Conservation (phyloP, 2,113 vertebrate genomes). For the Haplochromis burtoni region DNA sequence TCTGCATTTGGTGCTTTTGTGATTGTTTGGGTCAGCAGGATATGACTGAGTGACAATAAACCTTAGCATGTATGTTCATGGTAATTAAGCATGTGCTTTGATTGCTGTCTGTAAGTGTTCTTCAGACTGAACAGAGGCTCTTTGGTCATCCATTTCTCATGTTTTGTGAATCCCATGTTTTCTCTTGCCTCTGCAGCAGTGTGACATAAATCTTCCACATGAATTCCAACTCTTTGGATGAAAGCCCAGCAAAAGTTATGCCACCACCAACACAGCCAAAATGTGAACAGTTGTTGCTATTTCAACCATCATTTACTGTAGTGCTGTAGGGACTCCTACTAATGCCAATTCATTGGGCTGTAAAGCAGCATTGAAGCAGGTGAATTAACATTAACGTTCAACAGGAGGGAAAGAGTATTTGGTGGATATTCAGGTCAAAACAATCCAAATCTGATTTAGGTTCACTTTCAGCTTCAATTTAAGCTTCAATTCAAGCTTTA, state of each 20-base stretch:
- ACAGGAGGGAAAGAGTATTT: background rate
- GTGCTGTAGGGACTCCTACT: background rate
- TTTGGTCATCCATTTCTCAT: background rate
- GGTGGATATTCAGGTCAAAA: background rate
- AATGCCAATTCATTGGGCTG: background rate
- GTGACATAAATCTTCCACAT: background rate
- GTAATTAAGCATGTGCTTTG: background rate
- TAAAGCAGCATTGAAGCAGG: background rate
- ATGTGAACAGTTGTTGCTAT: background rate
- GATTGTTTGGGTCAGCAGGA: background rate
- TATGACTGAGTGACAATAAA: background rate
- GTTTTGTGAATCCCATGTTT: background rate
- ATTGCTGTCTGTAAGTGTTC: background rate
- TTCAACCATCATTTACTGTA: background rate
- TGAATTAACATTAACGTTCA: background rate
- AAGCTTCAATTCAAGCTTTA: background rate
- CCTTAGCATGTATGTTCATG: background rate
- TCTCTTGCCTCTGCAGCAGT: background rate
- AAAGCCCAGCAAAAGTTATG: background rate
- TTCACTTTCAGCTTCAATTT: background rate
- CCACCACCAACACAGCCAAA: background rate
- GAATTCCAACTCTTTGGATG: background rate
- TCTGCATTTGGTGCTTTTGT: background rate
- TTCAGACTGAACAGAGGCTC: background rate
- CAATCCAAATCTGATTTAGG: background rate